Conservation (phyloP, 2,113 vertebrate species). For the Herpailurus yagouaroundi region DNA sequence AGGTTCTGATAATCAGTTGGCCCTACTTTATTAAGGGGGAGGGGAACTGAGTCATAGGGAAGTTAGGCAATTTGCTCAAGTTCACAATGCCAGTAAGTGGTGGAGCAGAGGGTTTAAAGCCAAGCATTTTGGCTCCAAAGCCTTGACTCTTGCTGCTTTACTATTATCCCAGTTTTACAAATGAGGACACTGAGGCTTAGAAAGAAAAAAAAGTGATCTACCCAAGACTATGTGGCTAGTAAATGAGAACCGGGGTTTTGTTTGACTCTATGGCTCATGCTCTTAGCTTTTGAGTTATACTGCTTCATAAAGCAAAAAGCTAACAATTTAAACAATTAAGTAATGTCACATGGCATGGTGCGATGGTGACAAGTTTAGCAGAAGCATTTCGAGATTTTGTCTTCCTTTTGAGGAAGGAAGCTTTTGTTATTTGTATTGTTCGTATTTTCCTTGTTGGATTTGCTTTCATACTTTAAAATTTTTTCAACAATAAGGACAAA, state of each 20-base stretch:
- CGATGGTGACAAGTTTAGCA: background rate
- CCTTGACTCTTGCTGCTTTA: background rate
- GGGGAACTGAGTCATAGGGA: background rate
- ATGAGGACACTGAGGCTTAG: background rate
- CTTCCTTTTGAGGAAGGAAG: background rate
- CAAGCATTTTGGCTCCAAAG: constrained; percentile 3
- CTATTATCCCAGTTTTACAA: background rate
- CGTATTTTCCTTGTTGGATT: constrained; percentile 1
- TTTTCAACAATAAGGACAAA: background rate
- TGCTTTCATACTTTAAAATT: background rate
- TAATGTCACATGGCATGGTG: background rate
- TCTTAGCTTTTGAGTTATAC: constrained; percentile 34
- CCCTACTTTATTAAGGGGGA: background rate
- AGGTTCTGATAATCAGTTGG: background rate
- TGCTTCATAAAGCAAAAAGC: background rate
- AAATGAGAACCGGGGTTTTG: constrained; percentile 5
- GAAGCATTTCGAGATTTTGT: constrained; percentile 32
- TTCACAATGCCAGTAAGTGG: background rate
- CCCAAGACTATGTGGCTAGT: background rate
- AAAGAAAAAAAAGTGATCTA: constrained; percentile 6
- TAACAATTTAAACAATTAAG: background rate
- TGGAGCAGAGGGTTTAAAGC: background rate
- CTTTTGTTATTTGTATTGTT: background rate
- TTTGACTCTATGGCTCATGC: background rate
- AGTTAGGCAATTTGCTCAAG: background rate